phyloP scores from a whole-genome alignment of 64 coral and sea anemone species.

The Hydrozoanthus tunicans region DNA sequence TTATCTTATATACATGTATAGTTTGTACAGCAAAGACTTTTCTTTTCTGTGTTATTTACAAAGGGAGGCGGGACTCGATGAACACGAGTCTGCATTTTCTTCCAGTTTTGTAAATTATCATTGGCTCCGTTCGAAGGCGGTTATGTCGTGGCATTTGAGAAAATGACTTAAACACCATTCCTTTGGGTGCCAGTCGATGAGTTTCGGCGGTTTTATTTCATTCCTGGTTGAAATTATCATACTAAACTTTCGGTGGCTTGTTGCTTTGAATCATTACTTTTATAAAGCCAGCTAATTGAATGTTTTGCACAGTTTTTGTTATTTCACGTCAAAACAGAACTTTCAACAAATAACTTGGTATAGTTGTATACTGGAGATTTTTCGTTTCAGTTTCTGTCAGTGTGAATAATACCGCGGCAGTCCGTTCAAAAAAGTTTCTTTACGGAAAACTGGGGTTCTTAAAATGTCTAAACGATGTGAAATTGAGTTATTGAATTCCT shows the following conservation, averaged over 20 bases:
- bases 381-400: no score
- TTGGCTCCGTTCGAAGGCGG: background rate
- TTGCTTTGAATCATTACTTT: conserved; percentile 17
- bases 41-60: no score
- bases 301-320: conserved; percentile 9
- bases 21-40: no score
- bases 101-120: no score
- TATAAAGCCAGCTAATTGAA: background rate
- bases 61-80: no score
- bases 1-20: no score
- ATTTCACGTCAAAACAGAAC: background rate
- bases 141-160: background rate
- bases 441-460: no score
- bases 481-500: no score
- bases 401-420: no score
- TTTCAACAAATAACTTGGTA: background rate
- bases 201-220: background rate
- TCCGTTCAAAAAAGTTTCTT: no score
- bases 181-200: background rate
- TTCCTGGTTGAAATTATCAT: background rate
- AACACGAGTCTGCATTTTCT: no score
- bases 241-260: background rate
- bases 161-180: background rate
- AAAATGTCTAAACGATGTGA: no score
- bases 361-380: background rate